Evolutionary conservation across 2,888 invertebrate genomes (phyloP), one percentile per base, ranked within the genome.

Genomic region (Caenorhabditis sp.): DNA sequence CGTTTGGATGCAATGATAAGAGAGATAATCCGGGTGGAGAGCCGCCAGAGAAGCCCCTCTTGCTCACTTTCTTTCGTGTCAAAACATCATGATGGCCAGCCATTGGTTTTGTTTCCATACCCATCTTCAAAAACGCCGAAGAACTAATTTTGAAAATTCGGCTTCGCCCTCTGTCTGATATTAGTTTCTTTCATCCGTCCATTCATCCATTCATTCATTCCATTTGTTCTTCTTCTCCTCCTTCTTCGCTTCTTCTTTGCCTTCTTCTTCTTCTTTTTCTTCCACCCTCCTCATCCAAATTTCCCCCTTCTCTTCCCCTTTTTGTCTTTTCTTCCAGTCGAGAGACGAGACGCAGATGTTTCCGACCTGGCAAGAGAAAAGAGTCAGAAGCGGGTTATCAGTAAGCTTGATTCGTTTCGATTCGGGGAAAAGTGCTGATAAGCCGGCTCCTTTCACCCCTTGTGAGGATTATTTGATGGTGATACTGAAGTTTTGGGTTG

Each of bases 341-440:
- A n/a, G n/a, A n/a, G n/a, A 24, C 24, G 13, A 28, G 22, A 60
- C 24, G 40, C 60, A 22, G 24, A 37, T 22, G 24, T n/a, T 35
- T 50, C 4, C 15, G 8, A 40, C 15, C 24, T n/a, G 32, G 35
- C 9, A 32, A 32, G 55, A 35, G 32, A 71, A 18, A 20, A 40
- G 53, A 61, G 40, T 24, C 40, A 67, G 24, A 53, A 65, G 50
- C 70, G 60, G 70, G 53, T 61, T 26, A 44, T 26, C 53, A 35
- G 61, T 71, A 61, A 71, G 70, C 70, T 71, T 40, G 47, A n/a
- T 50, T 50, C 50, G 69, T 61, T 71, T 71, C 51, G 60, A 24
- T 71, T 55, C 71, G 62, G 55, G 71, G 62, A 71, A n/a, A n/a
- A n/a, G 53, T 53, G 44, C 62, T 55, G 55, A 62, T 51, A 24